Base-by-base conservation (phyloP, 2,797 vertebrate species). In the Acanthurus tractus region DNA sequence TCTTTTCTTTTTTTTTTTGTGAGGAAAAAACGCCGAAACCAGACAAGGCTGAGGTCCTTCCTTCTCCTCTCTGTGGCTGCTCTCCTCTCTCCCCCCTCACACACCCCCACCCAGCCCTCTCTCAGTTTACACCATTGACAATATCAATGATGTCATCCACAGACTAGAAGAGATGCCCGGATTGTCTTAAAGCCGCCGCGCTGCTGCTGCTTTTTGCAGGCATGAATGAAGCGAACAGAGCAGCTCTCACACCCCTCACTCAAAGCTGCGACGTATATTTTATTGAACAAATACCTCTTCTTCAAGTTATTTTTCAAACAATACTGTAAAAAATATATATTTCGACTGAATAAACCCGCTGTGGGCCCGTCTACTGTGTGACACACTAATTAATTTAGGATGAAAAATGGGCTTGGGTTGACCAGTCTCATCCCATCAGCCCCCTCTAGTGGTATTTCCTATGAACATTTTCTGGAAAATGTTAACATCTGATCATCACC, bases 131-230 rank as follows among this genome's bases (percentile, higher is more conserved):
- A 89, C 90, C 90, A 89, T 86, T 91, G 87, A 93, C 90, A 90
- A 86, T 90, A 91, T 89, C 92, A 80, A 95, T 96, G 94, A 95
- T 94, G 95, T 96, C 95, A 95, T 95, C 82, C 93, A 65, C 88
- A 92, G 92, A 88, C 88, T 78, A 59, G 73, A 88, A 34, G 62
- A 95, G 92, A 88, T 88, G 91, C 94, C 95, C 94, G 94, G 94
- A 95, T 96, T 86, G 84, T 88, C 89, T 94, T 94, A 95, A 94
- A 94, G 92, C 62, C 42, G 79, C 73, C 63, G 78, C 64, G 36
- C 65, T 46, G 63, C 75, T 40, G 54, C 22, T 38, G 48, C 14
- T 61, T 20, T 38, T 3, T 54, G 70, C 65, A 22, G 40, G 55
- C 61, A 73, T 81, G 81, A 82, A 82, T 79, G 81, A 70, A 79